Base-by-base conservation (phyloP, 2,113 vertebrate species). In the Ciconia stormi region DNA sequence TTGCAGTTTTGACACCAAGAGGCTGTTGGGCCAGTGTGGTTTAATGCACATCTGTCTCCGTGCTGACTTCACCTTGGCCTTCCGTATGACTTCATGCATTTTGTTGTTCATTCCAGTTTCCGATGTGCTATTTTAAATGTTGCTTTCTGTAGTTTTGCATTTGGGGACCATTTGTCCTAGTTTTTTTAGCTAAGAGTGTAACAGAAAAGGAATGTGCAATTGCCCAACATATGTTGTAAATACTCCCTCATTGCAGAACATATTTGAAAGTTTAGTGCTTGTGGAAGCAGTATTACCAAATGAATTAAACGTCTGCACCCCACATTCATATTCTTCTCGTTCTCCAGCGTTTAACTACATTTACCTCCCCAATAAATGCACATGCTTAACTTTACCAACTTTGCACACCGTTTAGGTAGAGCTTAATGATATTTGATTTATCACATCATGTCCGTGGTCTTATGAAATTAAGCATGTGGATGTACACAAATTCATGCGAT, bases 151-250 rank as follows among this genome's bases (percentile, higher is more conserved):
- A 78, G 42, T 63, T 95, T 85, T 89, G 73, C 70, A 88, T 97
- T 95, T 94, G 84, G 78, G 46, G 52, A 88, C 62, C 53, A 69
- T 87, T 95, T 91, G 81, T 89, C 77, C 44, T 61, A 38, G 11
- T 47, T 72, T 72, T 92, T 92, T 84, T 32, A 91, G 63, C 49
- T 73, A 52, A 93, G 66, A 18, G 29, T 82, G 84, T 89, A 82
- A 91, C 81, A 66, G 77, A 82, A 93, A 93, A 95, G 62, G 78
- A 94, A 95, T 85, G 73, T 50, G n/a, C n/a, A 58, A 36, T 87
- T 93, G 58, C 32, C 49, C 81, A 89, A 47, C 78, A 85, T 7
- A 34, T 94, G 89, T 85, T 89, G 25, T 52, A 91, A 92, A 69
- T 91, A 56, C 50, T 79, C 25, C 27, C 22, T 69, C 78, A 61